Base-by-base conservation (phyloP, 2,797 vertebrate genomes). In the Sebastes matsubarae region DNA sequence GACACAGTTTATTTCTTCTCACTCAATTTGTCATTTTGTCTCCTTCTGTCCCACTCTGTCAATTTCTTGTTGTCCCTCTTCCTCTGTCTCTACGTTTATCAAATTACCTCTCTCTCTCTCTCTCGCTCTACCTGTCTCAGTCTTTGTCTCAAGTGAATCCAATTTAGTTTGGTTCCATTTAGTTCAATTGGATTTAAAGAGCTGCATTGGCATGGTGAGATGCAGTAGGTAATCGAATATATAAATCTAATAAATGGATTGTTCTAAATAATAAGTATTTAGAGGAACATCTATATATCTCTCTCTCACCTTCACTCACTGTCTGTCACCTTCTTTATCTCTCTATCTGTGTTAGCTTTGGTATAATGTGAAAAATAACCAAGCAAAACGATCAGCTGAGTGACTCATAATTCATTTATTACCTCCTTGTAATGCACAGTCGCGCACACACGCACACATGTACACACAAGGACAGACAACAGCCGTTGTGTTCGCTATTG, bases 391-490 rank as follows among this genome's bases (percentile, higher is more conserved):
- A 87, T 85, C 52, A 79, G 25, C 52, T 88, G 85, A 90, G 85
- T 87, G 79, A 77, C 73, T 80, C 83, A 75, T 89, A 88, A 89
- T 88, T 84, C 55, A 79, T 81, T 79, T 78, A 87, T 86, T 68
- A 76, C 52, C 68, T 66, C 36, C 55, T 68, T 27, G 64, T 52
- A 76, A 80, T 78, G 75, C 77, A 79, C 70, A 59, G 42, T 2
- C 36, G n/a, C 66, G 75, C 80, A 71, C 71, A 75, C 67, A n/a
- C 34, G 3, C 50, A 20, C 68, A 25, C 29, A 65, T 55, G 30
- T 24, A 38, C 11, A 65, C 66, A 69, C 68, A 85, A 84, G 60
- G 67, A 79, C 83, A 78, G 79, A 80, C 75, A 60, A 76, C 68
- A 86, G 72, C 77, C 46, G 63, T 77, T 82, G 75, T 65, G 70